phyloP scores from a whole-genome alignment of 2,113 vertebrate genomes.

The Microcebus ravelobensis region DNA sequence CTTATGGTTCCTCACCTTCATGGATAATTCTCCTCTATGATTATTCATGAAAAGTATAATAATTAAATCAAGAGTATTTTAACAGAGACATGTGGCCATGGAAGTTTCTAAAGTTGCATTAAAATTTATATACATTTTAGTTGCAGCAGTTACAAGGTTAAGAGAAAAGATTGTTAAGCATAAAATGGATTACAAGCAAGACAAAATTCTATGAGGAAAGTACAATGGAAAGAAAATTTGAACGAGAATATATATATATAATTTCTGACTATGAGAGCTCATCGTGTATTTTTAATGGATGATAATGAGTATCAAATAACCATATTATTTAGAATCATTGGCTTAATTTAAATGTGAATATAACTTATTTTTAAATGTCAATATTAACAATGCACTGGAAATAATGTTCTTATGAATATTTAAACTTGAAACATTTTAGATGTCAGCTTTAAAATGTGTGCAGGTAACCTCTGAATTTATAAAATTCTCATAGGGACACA shows the following conservation, averaged over 20 bases:
- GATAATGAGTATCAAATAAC: neutral
- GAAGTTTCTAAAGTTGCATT: neutral
- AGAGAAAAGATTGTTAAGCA: neutral
- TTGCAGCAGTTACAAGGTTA: neutral
- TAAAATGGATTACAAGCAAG: neutral
- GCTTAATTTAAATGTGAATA: neutral
- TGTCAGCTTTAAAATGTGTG: neutral
- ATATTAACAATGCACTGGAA: neutral
- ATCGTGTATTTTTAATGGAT: neutral
- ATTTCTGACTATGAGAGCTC: neutral
- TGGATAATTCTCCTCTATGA: neutral
- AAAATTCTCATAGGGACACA: neutral
- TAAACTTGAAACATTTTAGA: neutral
- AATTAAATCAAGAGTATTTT: neutral
- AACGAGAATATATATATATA: neutral
- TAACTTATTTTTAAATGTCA: neutral
- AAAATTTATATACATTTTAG: neutral
- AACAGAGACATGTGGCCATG: neutral
- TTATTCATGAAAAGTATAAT: neutral
- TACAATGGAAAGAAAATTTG: neutral
- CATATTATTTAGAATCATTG: neutral
- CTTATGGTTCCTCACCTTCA: neutral
- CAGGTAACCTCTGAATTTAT: neutral
- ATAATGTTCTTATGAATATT: neutral
- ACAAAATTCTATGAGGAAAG: neutral